A percentile compares a stretch with the other conserved stretches of the same genome.
phyloP scores from a whole-genome alignment of 2,113 vertebrate species.

The Amia ocellicauda region DNA sequence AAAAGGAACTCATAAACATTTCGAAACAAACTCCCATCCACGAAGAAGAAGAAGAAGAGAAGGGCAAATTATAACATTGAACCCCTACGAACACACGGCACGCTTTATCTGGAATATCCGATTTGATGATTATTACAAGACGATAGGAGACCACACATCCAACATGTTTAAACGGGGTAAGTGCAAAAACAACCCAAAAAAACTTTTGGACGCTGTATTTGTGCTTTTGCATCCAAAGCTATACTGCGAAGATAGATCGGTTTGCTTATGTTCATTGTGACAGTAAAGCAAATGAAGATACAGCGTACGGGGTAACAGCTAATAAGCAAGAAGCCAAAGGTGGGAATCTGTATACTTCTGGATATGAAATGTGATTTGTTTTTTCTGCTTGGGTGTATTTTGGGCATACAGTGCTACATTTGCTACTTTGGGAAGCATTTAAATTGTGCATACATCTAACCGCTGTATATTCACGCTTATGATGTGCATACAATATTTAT shows the following conservation, averaged over 20 bases:
- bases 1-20: background rate
- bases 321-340: background rate
- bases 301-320: background rate
- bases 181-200: conserved; percentile 28
- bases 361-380: background rate
- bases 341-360: too few species aligned
- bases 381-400: conserved; percentile 2
- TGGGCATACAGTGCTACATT: background rate
- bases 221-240: background rate
- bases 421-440: background rate
- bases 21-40: conserved; percentile 31
- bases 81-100: conserved; percentile 48
- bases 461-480: background rate
- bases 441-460: conserved; percentile 5
- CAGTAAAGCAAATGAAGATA: conserved; percentile 1
- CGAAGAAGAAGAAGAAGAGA: conserved; percentile 38
- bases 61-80: conserved; percentile 13
- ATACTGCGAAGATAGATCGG: background rate
- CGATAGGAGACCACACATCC: conserved; percentile 47
- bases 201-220: background rate
- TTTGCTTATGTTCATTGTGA: conserved; percentile 3
- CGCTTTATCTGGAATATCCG: conserved; percentile 57
- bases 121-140: conserved; percentile 60
- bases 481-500: conserved; percentile 53
- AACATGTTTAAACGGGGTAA: conserved; percentile 68